Conservation (phyloP, 2,888 invertebrate species). For the Amblyjoppa proteus region DNA sequence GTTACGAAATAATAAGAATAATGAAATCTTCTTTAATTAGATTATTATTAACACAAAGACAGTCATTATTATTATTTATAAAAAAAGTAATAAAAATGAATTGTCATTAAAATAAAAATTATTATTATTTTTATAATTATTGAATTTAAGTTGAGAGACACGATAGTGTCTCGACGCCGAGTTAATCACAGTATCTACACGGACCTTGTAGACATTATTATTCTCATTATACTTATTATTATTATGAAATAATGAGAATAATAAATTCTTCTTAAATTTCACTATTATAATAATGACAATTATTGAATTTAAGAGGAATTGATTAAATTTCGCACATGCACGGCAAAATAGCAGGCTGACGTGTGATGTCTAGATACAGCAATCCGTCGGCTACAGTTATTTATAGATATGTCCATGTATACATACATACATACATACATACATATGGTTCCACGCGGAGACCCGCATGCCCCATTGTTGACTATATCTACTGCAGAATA, state of each 20-base stretch:
- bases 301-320: neutral
- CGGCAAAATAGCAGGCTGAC: neutral
- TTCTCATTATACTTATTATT: neutral
- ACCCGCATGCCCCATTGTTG: conserved; percentile 2
- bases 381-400: neutral
- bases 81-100: too few species aligned
- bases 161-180: too few species aligned
- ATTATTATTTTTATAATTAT: neutral
- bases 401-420: neutral
- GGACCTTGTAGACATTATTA: neutral
- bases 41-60: too few species aligned
- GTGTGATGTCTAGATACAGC: neutral
- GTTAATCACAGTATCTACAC: neutral
- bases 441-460: neutral
- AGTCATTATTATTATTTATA: too few species aligned
- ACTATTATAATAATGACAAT: neutral
- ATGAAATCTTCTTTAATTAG: too few species aligned
- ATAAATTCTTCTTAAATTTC: too few species aligned
- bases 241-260: neutral
- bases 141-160: too few species aligned
- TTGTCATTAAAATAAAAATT: too few species aligned
- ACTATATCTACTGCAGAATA: conserved; percentile 12
- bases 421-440: neutral
- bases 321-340: conserved; percentile 3
- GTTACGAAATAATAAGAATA: too few species aligned